Evolutionary conservation across 2,888 invertebrate genomes (phyloP), one percentile per base, ranked within the genome.

Genomic region (Agrochola macilenta): DNA sequence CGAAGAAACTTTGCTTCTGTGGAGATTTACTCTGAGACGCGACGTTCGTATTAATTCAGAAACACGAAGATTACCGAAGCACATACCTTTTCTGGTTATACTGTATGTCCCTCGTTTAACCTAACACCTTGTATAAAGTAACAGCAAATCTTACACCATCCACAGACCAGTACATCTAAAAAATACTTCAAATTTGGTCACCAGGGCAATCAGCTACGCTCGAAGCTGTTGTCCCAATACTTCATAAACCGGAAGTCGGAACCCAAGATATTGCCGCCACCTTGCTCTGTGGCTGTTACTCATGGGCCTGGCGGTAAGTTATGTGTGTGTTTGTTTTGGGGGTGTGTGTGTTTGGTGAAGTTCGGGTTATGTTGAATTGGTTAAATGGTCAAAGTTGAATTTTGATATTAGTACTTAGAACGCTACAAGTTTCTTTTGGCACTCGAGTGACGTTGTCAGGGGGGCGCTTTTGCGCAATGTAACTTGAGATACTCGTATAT

Each of bases 291-390:
- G 84, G 93, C 97, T 70, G 97, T 98, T 14, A 98, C 98, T 0
- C 98, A 99, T 93, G 99, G 98, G 1, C 99, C 99, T 3, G 99
- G 99, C 87, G 98, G 98, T 98, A 95, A 93, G 92, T 87, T 46
- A 17, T 46, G 52, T 35, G 35, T 39, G 58, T 14, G 2, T 43
- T 0, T 43, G 1, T 20, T 26, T 39, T 64, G 20, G 9, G 49
- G 14, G 26, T 54, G 52, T 54, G 35, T 14, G 39, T 73, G 5
- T 72, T 39, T 30, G 30, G 58, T 46, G 12, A 26, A 30, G 49
- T 39, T 76, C 58, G 12, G 76, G 58, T 81, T 64, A 73, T 71
- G 71, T 30, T 71, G 72, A n/a, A 12, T 39, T n/a, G n/a, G 8
- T 39, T 39, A n/a, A 64, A 39, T 63, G n/a, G 39, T 69, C 7